Evolutionary conservation across 1,140 invertebrate species (phyloP), one percentile per base, ranked within the genome.

Genomic region (Drosophila kanapiae): DNA sequence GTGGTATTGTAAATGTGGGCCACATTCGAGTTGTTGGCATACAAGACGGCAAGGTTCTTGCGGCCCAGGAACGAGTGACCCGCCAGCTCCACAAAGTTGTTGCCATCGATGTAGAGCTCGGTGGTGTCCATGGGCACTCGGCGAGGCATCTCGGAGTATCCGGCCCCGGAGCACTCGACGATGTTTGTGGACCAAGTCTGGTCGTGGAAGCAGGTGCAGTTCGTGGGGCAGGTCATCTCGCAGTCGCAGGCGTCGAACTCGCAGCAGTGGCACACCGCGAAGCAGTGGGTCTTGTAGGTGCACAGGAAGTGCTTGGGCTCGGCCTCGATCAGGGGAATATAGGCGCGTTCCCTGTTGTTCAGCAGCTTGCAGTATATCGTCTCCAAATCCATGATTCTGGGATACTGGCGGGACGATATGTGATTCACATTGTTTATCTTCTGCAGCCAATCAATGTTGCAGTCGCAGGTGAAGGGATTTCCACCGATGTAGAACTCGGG

Each of bases 171-270:
- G 93, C 97, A 98, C 92, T 98, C 97, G 14, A 98, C 97, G 59
- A 99, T 97, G 93, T 99, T 98, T 13, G 97, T 96, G 14, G 96
- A 96, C 98, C 98, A 99, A 40, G 97, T 96, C 91, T 98, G 97
- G 93, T 98, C 97, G 92, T 98, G 97, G 94, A 98, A 98, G 91
- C 98, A 98, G 16, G 97, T 97, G 93, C 98, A 99, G 93, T 98
- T 98, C 47, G 95, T 96, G 14, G 98, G 98, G 92, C 98, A 99
- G 54, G 96, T 98, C 97, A 98, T 98, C 94, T 98, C 97, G 94
- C 97, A 98, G 94, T 98, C 97, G 94, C 98, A 98, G 54, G 97
- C 97, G 92, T 98, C 97, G 93, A 98, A 98, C 93, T 98, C 97
- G 93, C 98, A 99, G 94, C 98, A 98, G 91, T 98, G 97, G 87